A percentile compares a stretch with the other conserved stretches of the same genome.
Conservation (phyloP, 2,113 vertebrate genomes). For the Elaphurus davidianus region DNA sequence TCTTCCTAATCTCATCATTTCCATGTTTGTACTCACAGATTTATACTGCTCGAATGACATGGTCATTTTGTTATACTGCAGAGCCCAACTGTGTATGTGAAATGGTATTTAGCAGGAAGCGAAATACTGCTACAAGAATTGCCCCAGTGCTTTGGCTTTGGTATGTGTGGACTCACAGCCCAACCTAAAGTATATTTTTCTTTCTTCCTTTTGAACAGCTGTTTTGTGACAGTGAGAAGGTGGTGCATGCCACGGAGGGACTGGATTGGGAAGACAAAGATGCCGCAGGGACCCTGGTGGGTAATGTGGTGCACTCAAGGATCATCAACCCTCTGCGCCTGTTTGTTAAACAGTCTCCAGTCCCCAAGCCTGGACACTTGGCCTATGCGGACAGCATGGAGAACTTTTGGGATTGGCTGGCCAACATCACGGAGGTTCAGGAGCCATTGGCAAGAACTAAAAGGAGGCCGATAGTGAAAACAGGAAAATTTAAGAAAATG, state of each 20-base stretch:
- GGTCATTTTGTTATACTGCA: background rate
- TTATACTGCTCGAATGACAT: background rate
- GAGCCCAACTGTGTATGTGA: background rate
- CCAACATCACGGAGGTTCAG: constrained; percentile 95
- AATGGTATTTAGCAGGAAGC: background rate
- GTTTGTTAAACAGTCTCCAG: constrained; percentile 91
- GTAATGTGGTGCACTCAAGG: constrained; percentile 87
- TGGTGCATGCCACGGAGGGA: constrained; percentile 81
- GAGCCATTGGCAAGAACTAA: constrained; percentile 95
- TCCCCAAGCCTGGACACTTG: constrained; percentile 88
- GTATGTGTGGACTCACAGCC: background rate
- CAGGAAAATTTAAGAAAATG: constrained; percentile 99
- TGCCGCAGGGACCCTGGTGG: constrained; percentile 85
- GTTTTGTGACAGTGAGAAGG: constrained; percentile 85
- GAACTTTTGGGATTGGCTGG: constrained; percentile 98
- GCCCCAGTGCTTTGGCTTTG: background rate
- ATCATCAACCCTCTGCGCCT: constrained; percentile 93
- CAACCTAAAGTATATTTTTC: constrained; percentile 26
- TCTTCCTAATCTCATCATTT: background rate
- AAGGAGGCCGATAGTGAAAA: constrained; percentile 98
- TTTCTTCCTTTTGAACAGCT: constrained; percentile 82
- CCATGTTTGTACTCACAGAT: background rate
- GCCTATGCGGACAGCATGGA: constrained; percentile 92
- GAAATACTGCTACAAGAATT: background rate
- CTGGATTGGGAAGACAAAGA: constrained; percentile 92